Conservation (phyloP, 2,113 vertebrate genomes). For the Bothrops jararaca region DNA sequence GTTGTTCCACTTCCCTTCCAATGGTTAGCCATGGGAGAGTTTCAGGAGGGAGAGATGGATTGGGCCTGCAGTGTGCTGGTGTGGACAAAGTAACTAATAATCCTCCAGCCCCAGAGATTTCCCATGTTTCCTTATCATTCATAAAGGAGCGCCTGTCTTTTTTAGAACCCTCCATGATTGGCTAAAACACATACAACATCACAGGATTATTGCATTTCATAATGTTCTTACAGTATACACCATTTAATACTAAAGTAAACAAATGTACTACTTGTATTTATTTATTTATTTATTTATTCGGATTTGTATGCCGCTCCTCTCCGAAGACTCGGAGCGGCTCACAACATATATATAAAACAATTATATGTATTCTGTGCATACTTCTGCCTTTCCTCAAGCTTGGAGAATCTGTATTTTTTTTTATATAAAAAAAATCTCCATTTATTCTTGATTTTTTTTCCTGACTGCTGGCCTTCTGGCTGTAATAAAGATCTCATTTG, state of each 20-base stretch:
- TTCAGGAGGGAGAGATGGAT: not conserved
- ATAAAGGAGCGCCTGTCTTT: not conserved
- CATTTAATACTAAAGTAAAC: not conserved
- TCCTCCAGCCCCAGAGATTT: not conserved
- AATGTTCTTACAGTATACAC: not conserved
- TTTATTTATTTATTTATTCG: no score
- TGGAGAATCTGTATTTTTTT: not conserved
- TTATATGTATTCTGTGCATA: not conserved
- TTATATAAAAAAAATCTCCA: not conserved
- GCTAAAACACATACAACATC: not conserved
- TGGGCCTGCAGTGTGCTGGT: not conserved
- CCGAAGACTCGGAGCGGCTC: no score
- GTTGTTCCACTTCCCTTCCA: not conserved
- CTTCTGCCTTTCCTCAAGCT: not conserved
- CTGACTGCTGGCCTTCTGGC: not conserved
- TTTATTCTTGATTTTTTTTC: not conserved
- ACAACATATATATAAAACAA: no score
- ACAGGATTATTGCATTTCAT: not conserved
- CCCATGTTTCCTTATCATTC: not conserved
- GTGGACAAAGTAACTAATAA: not conserved
- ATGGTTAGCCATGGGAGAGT: not conserved
- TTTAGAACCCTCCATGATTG: not conserved
- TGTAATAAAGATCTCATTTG: not conserved
- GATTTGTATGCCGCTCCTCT: no score
- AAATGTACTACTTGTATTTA: not conserved